Percentiles rank a stretch among this genome's conserved stretches.
Evolutionary conservation across 2,888 invertebrate genomes (phyloP).

Genomic region (Flabesymbios commensalis): DNA sequence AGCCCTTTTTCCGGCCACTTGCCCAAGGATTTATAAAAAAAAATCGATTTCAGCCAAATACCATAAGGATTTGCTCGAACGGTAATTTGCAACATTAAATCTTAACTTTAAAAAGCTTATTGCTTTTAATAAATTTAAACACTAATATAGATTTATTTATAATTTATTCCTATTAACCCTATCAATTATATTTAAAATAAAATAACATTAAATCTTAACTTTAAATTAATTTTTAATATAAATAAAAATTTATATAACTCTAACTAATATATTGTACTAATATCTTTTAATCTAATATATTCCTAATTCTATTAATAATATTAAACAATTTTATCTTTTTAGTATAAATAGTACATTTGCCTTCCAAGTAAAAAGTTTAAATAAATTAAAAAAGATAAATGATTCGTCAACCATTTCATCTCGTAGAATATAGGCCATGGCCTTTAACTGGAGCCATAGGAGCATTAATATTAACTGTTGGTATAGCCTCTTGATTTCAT

Average conservation of each 20-base stretch:
- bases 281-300: too few relatives aligned
- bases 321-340: too few relatives aligned
- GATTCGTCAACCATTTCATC: conserved; percentile 37
- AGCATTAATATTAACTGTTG: conserved; percentile 38
- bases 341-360: conserved; percentile 31
- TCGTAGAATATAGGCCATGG: conserved; percentile 46
- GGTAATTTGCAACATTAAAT: too few relatives aligned
- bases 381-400: conserved; percentile 16
- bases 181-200: conserved; percentile 6
- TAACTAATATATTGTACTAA: too few relatives aligned
- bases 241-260: conserved; percentile 30
- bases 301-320: neutral
- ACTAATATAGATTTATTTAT: too few relatives aligned
- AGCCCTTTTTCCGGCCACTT: too few relatives aligned
- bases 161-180: too few relatives aligned
- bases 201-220: conserved; percentile 9
- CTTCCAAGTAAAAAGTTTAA: conserved; percentile 32
- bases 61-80: too few relatives aligned
- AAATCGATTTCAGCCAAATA: too few relatives aligned
- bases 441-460: conserved; percentile 40
- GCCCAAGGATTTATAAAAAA: too few relatives aligned
- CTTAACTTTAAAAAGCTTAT: too few relatives aligned
- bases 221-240: conserved; percentile 9
- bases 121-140: too few relatives aligned
- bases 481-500: conserved; percentile 38